These are phyloP conservation scores for Pseudotriccus pelzelni DNA, from an alignment of 2,797 vertebrate genomes.

Conservation along the genomic window DNA sequence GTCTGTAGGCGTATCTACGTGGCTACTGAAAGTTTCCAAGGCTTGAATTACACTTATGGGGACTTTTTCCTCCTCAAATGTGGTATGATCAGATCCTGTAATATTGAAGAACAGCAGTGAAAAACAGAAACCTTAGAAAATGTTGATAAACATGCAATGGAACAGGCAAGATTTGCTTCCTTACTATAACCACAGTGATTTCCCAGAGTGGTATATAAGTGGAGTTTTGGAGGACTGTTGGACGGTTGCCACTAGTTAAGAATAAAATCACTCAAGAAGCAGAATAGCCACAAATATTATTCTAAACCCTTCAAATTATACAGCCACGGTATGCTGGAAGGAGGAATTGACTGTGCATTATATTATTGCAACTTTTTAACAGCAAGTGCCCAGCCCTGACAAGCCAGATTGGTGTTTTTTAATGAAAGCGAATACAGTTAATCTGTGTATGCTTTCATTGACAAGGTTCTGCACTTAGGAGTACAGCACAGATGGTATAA, in stretches of 20 bases:
- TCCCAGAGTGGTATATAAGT: background rate
- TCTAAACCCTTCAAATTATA: background rate
- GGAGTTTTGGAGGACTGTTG: background rate
- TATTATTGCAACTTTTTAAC: background rate
- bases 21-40: background rate
- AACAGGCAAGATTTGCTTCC: background rate
- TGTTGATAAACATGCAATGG: background rate
- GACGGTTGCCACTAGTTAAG: background rate
- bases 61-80: background rate
- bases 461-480: conserved; percentile 62
- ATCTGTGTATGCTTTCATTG: conserved; percentile 53
- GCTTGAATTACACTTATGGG: background rate
- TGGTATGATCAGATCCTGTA: background rate
- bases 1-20: background rate
- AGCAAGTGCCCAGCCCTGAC: conserved; percentile 1
- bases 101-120: background rate
- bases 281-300: background rate
- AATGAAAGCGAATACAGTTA: conserved; percentile 54
- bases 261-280: background rate
- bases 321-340: background rate
- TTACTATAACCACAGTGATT: background rate
- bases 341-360: background rate
- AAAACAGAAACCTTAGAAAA: background rate
- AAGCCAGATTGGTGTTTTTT: conserved; percentile 45
- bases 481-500: conserved; percentile 63